Base-by-base conservation (phyloP, 2,797 vertebrate species). In the Apogon talboti region DNA sequence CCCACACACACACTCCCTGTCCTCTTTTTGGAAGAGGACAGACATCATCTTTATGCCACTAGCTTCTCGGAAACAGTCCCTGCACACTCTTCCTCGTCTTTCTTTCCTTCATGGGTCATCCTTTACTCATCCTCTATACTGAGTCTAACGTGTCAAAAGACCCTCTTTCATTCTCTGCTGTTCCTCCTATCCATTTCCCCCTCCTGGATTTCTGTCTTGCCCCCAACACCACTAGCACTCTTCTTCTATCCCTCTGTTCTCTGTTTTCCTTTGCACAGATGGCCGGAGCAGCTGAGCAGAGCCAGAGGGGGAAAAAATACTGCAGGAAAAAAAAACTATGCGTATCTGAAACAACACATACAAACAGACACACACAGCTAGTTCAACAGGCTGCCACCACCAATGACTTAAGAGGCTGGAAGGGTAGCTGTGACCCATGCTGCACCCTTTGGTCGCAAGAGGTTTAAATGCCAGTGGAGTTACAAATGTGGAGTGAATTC, bases 201-300 rank as follows among this genome's bases (percentile, higher is more conserved):
- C 73, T 68, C 52, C 49, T 57, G 3, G 1, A 44, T 76, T 58
- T 75, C 69, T 61, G 59, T 71, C 57, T 62, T 56, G 60, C 57
- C 51, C 21, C 11, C 16, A 18, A 33, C 69, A 30, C 54, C 50
- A 59, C 63, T 64, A 58, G 57, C 15, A 6, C 78, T 70, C 76
- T 76, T 51, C 53, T 48, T 75, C 76, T 54, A 84, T 78, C 78
- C 81, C 72, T 87, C 83, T 91, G 86, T 85, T 90, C 90, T 90
- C 89, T 91, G 90, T 92, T 91, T 90, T 77, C 80, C 72, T 87
- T 88, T 71, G 81, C 87, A 89, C 93, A 94, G 93, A 94, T 94
- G 94, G 92, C 86, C 76, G 3, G 76, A 86, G 91, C 93, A 94
- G 93, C 92, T 94, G 92, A 94, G 90, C 82, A 82, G 71, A 74